Evolutionary conservation across 2,113 vertebrate species (phyloP), one percentile per base, ranked within the genome.

Genomic region (Erythrocebus patas): DNA sequence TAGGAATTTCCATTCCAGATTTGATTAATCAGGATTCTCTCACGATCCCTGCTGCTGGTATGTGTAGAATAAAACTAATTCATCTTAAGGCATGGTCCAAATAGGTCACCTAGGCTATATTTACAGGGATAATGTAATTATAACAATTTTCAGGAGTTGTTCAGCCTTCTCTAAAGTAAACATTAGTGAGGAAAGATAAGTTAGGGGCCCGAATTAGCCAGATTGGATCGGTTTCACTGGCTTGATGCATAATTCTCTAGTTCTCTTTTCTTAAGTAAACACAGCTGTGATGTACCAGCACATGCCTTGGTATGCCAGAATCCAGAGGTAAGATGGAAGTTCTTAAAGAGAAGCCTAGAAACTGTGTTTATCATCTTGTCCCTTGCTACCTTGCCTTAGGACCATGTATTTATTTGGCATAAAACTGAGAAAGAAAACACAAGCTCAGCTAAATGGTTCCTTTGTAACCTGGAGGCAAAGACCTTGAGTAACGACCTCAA

Each of bases 101-200:
- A 95, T n/a, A 88, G 96, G 94, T 97, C 92, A 35, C 59, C 59
- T 87, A 75, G 27, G 76, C 76, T 95, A 52, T 96, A 78, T 98
- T 98, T 97, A 91, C 38, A 89, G 70, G 88, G 76, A 92, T 97
- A 97, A 98, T 98, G 68, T 96, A 96, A 98, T 97, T 98, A 96
- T 13, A 84, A 92, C 72, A 92, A 87, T 97, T 98, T 96, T 95
- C 64, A 88, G 85, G 93, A 96, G 84, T 97, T 97, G 50, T 93
- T 96, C 92, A 89, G 92, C 9, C 48, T 73, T 76, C 96, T 95
- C 64, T 78, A 97, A 97, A 98, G 82, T 96, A 98, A 98, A 98
- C 92, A 97, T 96, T 94, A 94, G 91, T 88, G 83, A 97, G 92
- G 95, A 97, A 96, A 98, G 95, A 97, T 97, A 98, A 93, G 86